Conservation (phyloP, 2,888 invertebrate species). For the Dryobotodes eremita region DNA sequence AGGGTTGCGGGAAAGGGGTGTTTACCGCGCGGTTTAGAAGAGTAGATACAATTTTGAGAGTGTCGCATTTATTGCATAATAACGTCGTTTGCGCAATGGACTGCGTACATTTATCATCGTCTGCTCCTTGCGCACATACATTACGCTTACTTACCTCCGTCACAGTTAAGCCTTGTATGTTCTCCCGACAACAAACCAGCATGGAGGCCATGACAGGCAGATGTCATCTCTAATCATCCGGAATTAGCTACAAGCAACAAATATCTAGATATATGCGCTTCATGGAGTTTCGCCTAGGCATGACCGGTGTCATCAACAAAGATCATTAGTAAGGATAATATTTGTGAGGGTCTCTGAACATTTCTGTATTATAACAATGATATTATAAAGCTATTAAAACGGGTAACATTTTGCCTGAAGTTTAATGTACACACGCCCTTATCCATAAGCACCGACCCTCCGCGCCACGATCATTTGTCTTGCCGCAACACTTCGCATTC, state of each 20-base stretch:
- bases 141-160: constrained; percentile 38
- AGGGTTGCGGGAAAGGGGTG: constrained; percentile 59
- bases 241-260: constrained; percentile 22
- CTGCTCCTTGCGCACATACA: constrained; percentile 38
- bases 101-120: constrained; percentile 55
- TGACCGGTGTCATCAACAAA: constrained; percentile 1
- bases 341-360: constrained; percentile 1
- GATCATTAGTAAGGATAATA: constrained; percentile 17
- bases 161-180: constrained; percentile 44
- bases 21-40: constrained; percentile 49
- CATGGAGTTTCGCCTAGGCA: not conserved
- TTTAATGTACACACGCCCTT: constrained; percentile 59
- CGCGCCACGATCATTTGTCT: constrained; percentile 72
- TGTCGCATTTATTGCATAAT: constrained; percentile 54
- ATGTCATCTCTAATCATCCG: constrained; percentile 32
- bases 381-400: constrained; percentile 37
- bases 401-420: constrained; percentile 27
- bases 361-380: constrained; percentile 7
- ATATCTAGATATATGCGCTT: constrained; percentile 11
- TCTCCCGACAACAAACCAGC: constrained; percentile 36
- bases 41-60: constrained; percentile 58
- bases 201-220: constrained; percentile 31
- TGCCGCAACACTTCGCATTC: constrained; percentile 74
- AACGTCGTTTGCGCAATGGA: constrained; percentile 56
- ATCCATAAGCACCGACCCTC: constrained; percentile 51